Evolutionary conservation across 2,797 vertebrate species (phyloP).

Genomic region (Telmatherina bonti): DNA sequence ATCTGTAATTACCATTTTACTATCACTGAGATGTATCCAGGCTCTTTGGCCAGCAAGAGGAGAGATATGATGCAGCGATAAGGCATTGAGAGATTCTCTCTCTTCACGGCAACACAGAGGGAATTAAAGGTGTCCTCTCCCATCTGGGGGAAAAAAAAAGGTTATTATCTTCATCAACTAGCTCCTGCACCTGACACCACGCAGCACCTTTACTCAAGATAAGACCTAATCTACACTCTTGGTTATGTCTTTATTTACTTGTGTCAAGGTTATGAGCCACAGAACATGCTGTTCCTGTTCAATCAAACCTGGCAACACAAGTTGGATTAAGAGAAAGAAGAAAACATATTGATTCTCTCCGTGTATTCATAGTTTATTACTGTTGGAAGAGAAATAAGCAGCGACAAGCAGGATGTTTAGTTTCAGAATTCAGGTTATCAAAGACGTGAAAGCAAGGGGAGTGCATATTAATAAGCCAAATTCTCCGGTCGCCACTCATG

Average conservation of each 20-base stretch:
- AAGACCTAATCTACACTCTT: slow-evolving; percentile 83
- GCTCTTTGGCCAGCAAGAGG: slow-evolving; percentile 59
- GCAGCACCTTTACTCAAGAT: slow-evolving; percentile 81
- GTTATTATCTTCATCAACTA: slow-evolving; percentile 81
- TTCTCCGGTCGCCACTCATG: slow-evolving; percentile 48
- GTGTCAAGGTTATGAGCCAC: slow-evolving; percentile 79
- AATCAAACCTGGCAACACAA: slow-evolving; percentile 47
- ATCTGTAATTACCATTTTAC: slow-evolving; percentile 61
- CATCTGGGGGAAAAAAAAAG: slow-evolving; percentile 57
- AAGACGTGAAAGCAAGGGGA: slow-evolving; percentile 59
- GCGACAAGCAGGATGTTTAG: slow-evolving; percentile 20
- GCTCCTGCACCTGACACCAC: slow-evolving; percentile 72
- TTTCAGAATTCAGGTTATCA: slow-evolving; percentile 49
- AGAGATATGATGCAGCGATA: slow-evolving; percentile 78
- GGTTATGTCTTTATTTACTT: slow-evolving; percentile 78
- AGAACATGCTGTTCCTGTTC: slow-evolving; percentile 45
- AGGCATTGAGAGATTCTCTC: slow-evolving; percentile 75
- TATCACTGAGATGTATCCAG: slow-evolving; percentile 70
- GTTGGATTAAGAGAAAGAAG: slow-evolving; percentile 31
- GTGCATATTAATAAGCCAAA: slow-evolving; percentile 51
- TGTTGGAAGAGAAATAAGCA: slow-evolving; percentile 30
- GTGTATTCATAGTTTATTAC: slow-evolving; percentile 26
- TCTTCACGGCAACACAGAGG: slow-evolving; percentile 69
- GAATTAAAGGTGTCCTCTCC: slow-evolving; percentile 80
- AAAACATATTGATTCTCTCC: slow-evolving; percentile 16